Conservation (phyloP, 2,797 vertebrate species). For the Spondyliosoma cantharus region DNA sequence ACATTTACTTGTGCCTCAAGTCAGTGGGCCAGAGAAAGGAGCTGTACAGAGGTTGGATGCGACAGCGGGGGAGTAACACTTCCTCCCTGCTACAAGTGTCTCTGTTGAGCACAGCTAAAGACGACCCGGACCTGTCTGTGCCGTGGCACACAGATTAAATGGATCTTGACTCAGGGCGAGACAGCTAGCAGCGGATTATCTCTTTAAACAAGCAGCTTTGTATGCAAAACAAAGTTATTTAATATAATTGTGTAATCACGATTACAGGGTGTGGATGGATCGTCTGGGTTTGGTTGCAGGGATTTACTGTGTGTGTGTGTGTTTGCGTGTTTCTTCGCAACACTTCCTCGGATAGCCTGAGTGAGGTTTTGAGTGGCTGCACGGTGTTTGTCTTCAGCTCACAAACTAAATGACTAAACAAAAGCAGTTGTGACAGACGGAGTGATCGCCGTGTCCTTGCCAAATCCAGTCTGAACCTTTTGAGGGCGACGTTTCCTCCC, state of each 20-base stretch:
- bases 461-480: slow-evolving; percentile 14
- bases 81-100: neutral
- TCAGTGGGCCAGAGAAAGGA: neutral
- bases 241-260: neutral
- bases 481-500: slow-evolving; percentile 35
- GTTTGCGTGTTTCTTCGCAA: neutral
- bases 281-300: neutral
- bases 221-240: neutral
- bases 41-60: neutral
- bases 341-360: neutral
- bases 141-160: neutral
- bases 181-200: neutral
- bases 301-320: too few species aligned
- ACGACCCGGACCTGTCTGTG: neutral
- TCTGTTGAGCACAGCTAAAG: neutral
- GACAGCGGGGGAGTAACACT: neutral
- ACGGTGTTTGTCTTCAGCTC: slow-evolving; percentile 16
- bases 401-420: slow-evolving; percentile 35
- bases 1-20: too few species aligned
- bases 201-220: neutral
- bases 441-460: slow-evolving; percentile 34
- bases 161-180: neutral
- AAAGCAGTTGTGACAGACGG: slow-evolving; percentile 30
- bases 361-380: slow-evolving; percentile 4
- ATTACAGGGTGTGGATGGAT: too few species aligned